Base-by-base conservation (phyloP, 2,888 invertebrate genomes). In the Drosophila gaucha region DNA sequence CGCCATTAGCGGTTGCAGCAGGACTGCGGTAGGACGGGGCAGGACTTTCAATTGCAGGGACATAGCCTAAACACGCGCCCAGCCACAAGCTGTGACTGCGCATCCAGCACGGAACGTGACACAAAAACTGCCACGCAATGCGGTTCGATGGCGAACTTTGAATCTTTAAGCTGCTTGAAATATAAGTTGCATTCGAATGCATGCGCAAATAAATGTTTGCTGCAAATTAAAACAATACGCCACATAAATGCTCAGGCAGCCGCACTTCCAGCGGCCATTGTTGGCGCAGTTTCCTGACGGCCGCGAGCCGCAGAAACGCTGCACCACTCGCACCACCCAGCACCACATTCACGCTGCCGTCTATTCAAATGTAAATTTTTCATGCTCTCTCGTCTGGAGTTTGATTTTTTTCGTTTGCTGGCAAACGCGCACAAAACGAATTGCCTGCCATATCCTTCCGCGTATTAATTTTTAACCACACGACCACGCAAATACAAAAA, bases 301-400 rank as follows among this genome's bases (percentile, higher is more conserved):
- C 66, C 57, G 54, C 59, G 67, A 62, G 52, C 74, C 74, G 30
- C 74, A 77, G 74, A 22, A 67, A 33, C 67, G 57, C 44, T 76
- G 78, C 71, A 57, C 63, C 78, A 76, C 65, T 62, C 52, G 38
- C 62, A 20, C 26, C 35, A 26, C 26, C 18, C 43, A 31, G 10
- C 44, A 50, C 22, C 36, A 24, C 35, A 38, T 38, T 18, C 9
- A 50, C 57, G 44, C 59, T 55, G 47, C 33, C 57, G 59, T 68
- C 86, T 88, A 88, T 88, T 86, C 86, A 86, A 86, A 86, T 86
- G 86, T 88, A 88, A 86, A 86, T 86, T 88, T 83, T 86, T 73
- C 74, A 85, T 78, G 36, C 14, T 41, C 52, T 62, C 51, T 56
- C 60, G 74, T 74, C 59, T 72, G 57, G 38, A 73, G 41, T 77